These are phyloP conservation scores for Epinephelus cyanopodus DNA, from an alignment of 2,113 vertebrate genomes.

Conservation along the genomic window DNA sequence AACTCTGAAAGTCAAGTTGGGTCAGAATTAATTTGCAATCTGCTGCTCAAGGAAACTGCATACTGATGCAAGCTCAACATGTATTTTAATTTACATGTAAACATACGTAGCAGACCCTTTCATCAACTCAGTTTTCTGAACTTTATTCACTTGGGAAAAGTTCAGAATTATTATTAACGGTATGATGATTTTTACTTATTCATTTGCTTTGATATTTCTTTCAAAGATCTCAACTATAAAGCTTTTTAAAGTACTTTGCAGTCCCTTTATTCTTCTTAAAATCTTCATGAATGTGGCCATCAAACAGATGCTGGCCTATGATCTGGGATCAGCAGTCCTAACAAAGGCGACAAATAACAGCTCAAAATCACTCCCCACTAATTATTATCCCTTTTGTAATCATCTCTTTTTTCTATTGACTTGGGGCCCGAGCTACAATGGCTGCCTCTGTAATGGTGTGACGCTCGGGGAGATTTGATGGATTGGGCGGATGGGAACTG, in stretches of 20 bases:
- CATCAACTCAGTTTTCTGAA: background rate
- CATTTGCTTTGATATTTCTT: constrained; percentile 28
- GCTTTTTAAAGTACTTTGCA: constrained; percentile 2
- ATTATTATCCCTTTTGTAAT: constrained; percentile 50
- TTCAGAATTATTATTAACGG: background rate
- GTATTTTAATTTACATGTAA: constrained; percentile 41
- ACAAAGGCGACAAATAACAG: constrained; percentile 9
- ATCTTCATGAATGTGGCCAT: constrained; percentile 20
- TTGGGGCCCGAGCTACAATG: background rate
- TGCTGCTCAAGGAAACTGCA: constrained; percentile 12
- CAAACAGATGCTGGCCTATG: constrained; percentile 11
- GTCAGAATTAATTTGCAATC: constrained; percentile 31
- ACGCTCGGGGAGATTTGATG: constrained; percentile 38
- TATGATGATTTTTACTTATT: background rate
- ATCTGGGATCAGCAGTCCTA: constrained; percentile 10
- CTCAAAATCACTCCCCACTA: constrained; percentile 17
- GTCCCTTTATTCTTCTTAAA: background rate
- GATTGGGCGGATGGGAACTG: constrained; percentile 23
- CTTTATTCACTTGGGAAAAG: too few species aligned
- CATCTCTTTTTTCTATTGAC: constrained; percentile 23
- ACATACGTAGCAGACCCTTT: constrained; percentile 11
- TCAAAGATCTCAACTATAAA: constrained; percentile 14
- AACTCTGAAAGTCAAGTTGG: constrained; percentile 17
- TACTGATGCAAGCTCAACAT: constrained; percentile 20
- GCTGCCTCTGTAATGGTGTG: constrained; percentile 2